phyloP scores from a whole-genome alignment of 1,140 invertebrate species.

The honey bee (Apis mellifera) region DNA sequence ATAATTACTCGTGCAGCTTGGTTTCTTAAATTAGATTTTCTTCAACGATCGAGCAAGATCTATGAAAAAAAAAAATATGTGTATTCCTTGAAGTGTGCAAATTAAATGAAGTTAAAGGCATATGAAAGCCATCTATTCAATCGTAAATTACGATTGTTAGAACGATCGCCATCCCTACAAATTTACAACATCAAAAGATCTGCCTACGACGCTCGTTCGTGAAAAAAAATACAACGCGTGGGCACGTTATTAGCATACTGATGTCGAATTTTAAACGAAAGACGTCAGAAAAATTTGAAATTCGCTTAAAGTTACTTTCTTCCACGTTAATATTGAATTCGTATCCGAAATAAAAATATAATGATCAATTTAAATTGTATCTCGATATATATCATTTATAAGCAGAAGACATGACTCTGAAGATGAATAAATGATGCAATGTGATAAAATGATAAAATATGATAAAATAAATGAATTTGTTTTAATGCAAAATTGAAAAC shows the following conservation, averaged over 20 bases:
- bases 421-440: not conserved
- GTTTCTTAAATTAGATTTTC: not conserved
- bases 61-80: too few species aligned
- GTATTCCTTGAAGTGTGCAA: conserved; percentile 24
- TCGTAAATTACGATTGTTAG: conserved; percentile 22
- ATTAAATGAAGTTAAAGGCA: conserved; percentile 26
- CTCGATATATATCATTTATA: too few species aligned
- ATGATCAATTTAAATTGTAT: too few species aligned
- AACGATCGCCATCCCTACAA: conserved; percentile 41
- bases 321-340: too few species aligned
- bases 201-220: not conserved
- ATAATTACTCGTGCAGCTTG: not conserved
- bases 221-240: conserved; percentile 4
- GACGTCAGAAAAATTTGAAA: not conserved
- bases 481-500: not conserved
- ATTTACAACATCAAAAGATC: conserved; percentile 13
- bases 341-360: too few species aligned
- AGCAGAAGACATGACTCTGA: not conserved
- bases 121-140: not conserved
- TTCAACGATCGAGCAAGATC: too few species aligned
- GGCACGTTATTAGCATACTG: conserved; percentile 44
- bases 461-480: not conserved
- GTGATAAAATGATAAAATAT: too few species aligned
- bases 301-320: not conserved
- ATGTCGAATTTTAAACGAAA: conserved; percentile 31